Base-by-base conservation (phyloP, 2,113 vertebrate species). In the Pelobates fuscus region DNA sequence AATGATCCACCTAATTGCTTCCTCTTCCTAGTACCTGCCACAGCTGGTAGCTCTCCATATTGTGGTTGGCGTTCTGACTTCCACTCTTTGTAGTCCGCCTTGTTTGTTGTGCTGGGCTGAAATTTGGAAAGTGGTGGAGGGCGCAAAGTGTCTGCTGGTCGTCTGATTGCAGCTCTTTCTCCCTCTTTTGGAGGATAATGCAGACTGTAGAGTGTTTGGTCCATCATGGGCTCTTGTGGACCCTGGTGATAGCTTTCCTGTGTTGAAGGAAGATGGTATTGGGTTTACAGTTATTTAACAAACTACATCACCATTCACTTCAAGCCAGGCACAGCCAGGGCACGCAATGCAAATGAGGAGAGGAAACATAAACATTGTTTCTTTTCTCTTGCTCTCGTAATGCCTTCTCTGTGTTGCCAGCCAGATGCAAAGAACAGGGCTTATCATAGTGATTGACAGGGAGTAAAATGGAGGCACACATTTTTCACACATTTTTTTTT, bases 21-120 rank as follows among this genome's bases (percentile, higher is more conserved):
- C 21, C 11, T 43, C 2, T 65, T 37, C 21, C n/a, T 7, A 17
- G 8, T 81, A 92, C 89, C 92, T 86, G 88, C 83, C 10, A 86
- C 59, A 30, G 83, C 75, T 1, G 83, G 84, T 1, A 78, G 84
- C 21, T 91, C 87, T n/a, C 85, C 85, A 1, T 72, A 79, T 67
- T 72, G 81, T 8, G 82, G 65, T 20, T 70, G 81, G 17, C 81
- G 52, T 24, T 68, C 30, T 24, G 0, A 21, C 7, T 54, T 67
- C 21, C 57, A 52, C 14, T 86, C 81, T 69, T 83, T 78, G 29
- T 78, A 78, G 18, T 70, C 55, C 2, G 80, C 79, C 67, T 60
- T 24, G 1, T 57, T 61, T 65, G 78, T 54, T 20, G 63, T 65
- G 60, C 52, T 5, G 63, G 78, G 11, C 2, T 61, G 37, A 44